phyloP scores from a whole-genome alignment of 2,888 invertebrate genomes.

The Chironomus riparius region DNA sequence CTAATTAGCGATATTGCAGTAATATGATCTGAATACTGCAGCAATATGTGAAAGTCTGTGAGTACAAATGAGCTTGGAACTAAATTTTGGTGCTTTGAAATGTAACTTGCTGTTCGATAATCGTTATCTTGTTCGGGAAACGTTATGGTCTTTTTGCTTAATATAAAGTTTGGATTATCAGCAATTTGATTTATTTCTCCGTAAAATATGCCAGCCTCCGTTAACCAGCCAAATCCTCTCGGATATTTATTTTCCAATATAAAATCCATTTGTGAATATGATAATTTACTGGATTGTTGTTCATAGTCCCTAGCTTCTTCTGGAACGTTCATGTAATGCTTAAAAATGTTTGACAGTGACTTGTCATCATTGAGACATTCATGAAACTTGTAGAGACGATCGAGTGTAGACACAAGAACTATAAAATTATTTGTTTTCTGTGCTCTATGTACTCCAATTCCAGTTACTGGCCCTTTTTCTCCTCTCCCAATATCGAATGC shows the following conservation, averaged over 20 bases:
- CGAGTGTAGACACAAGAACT: slow-evolving; percentile 75
- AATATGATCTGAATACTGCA: slow-evolving; percentile 74
- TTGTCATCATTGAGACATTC: slow-evolving; percentile 53
- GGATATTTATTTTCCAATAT: slow-evolving; percentile 62
- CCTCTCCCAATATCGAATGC: slow-evolving; percentile 79
- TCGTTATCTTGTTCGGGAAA: slow-evolving; percentile 28
- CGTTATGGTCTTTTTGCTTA: slow-evolving; percentile 29
- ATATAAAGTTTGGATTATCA: slow-evolving; percentile 30
- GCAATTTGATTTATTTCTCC: slow-evolving; percentile 53
- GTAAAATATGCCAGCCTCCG: slow-evolving; percentile 70
- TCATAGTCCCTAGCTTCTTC: slow-evolving; percentile 54
- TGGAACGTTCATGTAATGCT: slow-evolving; percentile 60
- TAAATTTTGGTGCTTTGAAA: slow-evolving; percentile 27
- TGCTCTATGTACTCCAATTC: slow-evolving; percentile 71
- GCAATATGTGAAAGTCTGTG: slow-evolving; percentile 82
- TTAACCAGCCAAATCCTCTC: slow-evolving; percentile 79
- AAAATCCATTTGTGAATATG: slow-evolving; percentile 71
- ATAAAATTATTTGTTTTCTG: slow-evolving; percentile 64
- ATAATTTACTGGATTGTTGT: slow-evolving; percentile 61
- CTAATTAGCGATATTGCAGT: slow-evolving; percentile 78
- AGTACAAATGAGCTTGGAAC: slow-evolving; percentile 67
- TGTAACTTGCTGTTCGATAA: slow-evolving; percentile 27
- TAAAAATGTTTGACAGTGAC: slow-evolving; percentile 64
- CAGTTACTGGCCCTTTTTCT: slow-evolving; percentile 71
- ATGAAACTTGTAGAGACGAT: slow-evolving; percentile 78